Base-by-base conservation (phyloP, 1,140 invertebrate species). In the Neodiprion pinetum region DNA sequence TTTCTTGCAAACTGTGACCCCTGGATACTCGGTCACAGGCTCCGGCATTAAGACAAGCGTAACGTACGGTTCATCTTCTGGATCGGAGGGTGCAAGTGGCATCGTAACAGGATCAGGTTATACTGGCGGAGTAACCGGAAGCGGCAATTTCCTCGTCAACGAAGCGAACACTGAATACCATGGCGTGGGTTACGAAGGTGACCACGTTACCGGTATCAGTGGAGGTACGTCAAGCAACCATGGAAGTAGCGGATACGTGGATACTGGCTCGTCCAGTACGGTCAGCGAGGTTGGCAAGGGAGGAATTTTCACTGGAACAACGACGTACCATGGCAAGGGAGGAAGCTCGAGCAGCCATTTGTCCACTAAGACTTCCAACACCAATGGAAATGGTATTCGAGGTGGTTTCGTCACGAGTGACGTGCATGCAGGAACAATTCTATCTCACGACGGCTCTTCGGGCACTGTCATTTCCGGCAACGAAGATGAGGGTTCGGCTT, bases 361-460 rank as follows among this genome's bases (percentile, higher is more conserved):
- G 67, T 69, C 21, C 21, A 23, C 11, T 9, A 69, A 21, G 67
- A 69, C 40, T 12, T 17, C 14, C 23, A 14, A 11, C 23, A 14
- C 10, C 21, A 14, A 21, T 28, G 80, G 78, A 21, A 69, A 50
- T 0, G 72, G 9, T 12, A 7, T 74, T 3, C 74, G 75, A 9
- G 77, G 80, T 21, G 61, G 61, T 9, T 72, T 78, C 9, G 9
- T 71, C 10, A 82, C 77, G 1, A 69, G 67, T 47, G 69, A 68
- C 9, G 81, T 74, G 1, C 74, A 67, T 48, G 72, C 77, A 1
- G 78, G 80, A 10, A 72, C 76, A 3, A 7, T 78, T 5, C 49
- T 75, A 7, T 76, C 74, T 17, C 74, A 79, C 8, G 77, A 80
- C 40, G 75, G 74, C 3, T 67, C 50, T 53, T 72, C 78, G 7